Base-by-base conservation (phyloP, 2,888 invertebrate genomes). In the Melanargia galathea region DNA sequence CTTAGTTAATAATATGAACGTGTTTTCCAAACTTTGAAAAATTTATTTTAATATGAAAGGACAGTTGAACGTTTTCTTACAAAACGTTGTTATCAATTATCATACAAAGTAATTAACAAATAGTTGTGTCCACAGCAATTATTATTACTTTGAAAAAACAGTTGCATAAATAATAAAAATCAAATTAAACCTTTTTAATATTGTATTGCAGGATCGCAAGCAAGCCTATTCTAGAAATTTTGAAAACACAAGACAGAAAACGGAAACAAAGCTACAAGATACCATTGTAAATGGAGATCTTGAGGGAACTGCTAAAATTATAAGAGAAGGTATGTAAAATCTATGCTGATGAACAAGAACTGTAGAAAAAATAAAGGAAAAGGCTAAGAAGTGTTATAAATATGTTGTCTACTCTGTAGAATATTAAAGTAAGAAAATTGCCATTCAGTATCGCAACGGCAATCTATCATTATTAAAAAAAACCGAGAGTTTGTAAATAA, bases 271-370 rank as follows among this genome's bases (percentile, higher is more conserved):
- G 48, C 70, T 92, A 45, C 87, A 89, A 76, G 84, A 84, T 72
- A 86, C 89, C 51, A 85, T 90, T 35, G 79, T 87, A 45, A 85
- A 84, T 77, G 85, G 83, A 22, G 81, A 86, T 68, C 35, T 86
- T 7, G 69, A 75, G 56, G 80, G 81, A 60, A 79, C 92, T 16
- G 74, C 82, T 68, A 76, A 78, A 49, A 82, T 86, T 59, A 72
- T 88, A 43, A 71, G 49, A 20, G 68, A 70, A 69, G 83, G 87
- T 85, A n/a, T 8, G 8, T 18, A 22, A 6, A 16, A 16, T 18
- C 7, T 5, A 40, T n/a, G 4, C n/a, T 38, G n/a, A 38, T n/a
- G 71, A 49, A n/a, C 11, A 18, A 33, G 51, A 30, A n/a, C 2
- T 33, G 26, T 16, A 33, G 16, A 33, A 16, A 33, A 30, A 30